phyloP scores from a whole-genome alignment of 2,888 invertebrate genomes.

The Thymelicus acteon region DNA sequence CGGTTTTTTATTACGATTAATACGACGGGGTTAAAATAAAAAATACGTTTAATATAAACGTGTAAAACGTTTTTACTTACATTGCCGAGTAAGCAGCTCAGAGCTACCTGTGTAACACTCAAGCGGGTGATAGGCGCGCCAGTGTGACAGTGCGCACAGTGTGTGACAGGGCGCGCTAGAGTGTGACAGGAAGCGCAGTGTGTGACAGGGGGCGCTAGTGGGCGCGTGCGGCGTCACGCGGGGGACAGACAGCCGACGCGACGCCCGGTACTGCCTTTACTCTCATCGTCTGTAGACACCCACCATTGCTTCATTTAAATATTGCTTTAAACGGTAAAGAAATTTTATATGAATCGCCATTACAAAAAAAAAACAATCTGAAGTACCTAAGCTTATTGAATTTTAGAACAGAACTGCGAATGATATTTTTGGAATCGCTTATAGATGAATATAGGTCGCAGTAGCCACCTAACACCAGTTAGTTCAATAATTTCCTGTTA shows the following conservation, averaged over 20 bases:
- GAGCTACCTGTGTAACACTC: background rate
- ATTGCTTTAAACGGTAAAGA: background rate
- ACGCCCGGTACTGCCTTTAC: conserved; percentile 85
- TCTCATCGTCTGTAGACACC: conserved; percentile 79
- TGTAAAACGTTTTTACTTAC: background rate
- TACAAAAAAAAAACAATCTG: no score
- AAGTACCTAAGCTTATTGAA: no score
- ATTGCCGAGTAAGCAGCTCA: background rate
- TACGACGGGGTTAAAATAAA: background rate
- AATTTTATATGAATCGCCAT: no score
- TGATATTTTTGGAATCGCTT: no score
- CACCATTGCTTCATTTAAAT: background rate
- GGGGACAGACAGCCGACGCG: conserved; percentile 88
- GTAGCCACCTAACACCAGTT: no score
- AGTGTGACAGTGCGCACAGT: background rate
- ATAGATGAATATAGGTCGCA: no score
- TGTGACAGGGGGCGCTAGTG: conserved; percentile 55
- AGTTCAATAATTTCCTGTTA: no score
- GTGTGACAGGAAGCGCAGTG: conserved; percentile 29
- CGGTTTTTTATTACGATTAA: background rate
- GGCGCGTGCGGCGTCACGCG: conserved; percentile 81
- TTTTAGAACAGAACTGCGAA: no score
- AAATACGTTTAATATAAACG: background rate
- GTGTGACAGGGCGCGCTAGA: background rate
- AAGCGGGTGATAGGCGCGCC: background rate